Evolutionary conservation across 2,797 vertebrate species (phyloP).

Genomic region (Neostethus bicornis): DNA sequence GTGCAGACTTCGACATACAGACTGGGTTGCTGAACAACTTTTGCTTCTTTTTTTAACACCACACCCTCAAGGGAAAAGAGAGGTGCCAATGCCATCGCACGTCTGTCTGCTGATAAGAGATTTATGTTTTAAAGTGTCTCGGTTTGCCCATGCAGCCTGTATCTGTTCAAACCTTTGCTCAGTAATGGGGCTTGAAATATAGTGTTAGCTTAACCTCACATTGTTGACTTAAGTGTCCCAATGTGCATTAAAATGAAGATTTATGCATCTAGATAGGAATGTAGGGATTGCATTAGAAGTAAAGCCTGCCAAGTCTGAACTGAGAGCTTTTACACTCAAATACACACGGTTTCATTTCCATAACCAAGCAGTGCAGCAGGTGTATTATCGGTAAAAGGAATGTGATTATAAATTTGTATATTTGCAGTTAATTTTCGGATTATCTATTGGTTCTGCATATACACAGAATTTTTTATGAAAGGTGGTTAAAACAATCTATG

Average conservation of each 20-base stretch:
- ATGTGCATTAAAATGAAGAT: slow-evolving; percentile 24
- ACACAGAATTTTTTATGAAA: slow-evolving; percentile 5
- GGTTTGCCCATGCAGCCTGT: slow-evolving; percentile 1
- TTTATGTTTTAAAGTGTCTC: slow-evolving; percentile 4
- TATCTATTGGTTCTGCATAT: not conserved
- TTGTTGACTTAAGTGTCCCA: slow-evolving; percentile 31
- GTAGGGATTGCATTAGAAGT: slow-evolving; percentile 14
- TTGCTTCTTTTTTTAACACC: slow-evolving; percentile 14
- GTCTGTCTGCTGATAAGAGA: slow-evolving; percentile 35
- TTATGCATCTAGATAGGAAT: slow-evolving; percentile 19
- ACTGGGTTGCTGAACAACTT: slow-evolving; percentile 2
- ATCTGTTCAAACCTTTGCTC: slow-evolving; percentile 10
- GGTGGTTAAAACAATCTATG: slow-evolving; percentile 10
- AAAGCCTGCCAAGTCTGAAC: slow-evolving; percentile 3
- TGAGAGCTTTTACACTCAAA: slow-evolving; percentile 4
- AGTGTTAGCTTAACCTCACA: slow-evolving; percentile 31
- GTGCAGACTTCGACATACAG: no score
- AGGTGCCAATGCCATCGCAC: slow-evolving; percentile 16
- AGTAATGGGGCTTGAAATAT: slow-evolving; percentile 29
- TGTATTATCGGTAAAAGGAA: slow-evolving; percentile 3
- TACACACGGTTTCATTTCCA: no score
- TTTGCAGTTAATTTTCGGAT: not conserved
- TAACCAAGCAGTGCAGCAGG: not conserved
- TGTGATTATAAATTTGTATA: not conserved
- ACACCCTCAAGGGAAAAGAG: not conserved